Conservation (phyloP, 1,140 invertebrate species). For the Aleiodes sp. region DNA sequence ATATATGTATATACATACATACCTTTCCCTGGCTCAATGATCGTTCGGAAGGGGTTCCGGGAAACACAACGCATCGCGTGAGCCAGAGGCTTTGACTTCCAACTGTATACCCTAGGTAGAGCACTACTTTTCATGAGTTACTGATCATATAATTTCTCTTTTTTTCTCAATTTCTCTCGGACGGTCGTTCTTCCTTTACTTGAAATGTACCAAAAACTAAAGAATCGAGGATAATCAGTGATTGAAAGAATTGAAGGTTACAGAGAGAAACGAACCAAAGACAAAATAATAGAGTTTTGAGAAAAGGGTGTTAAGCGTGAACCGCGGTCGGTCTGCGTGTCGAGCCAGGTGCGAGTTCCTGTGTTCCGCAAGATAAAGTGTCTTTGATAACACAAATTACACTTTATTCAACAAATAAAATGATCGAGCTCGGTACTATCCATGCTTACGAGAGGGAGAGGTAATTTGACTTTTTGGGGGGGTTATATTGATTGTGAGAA, state of each 20-base stretch:
- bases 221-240: neutral
- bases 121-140: constrained; percentile 9
- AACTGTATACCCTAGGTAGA: neutral
- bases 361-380: constrained; percentile 17
- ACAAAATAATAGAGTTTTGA: constrained; percentile 11
- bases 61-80: constrained; percentile 27
- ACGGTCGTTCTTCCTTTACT: constrained; percentile 21
- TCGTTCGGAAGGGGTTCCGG: constrained; percentile 22
- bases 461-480: neutral
- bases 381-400: constrained; percentile 13
- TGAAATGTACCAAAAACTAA: neutral
- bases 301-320: constrained; percentile 15
- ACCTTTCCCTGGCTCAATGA: constrained; percentile 5
- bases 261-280: neutral
- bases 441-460: neutral
- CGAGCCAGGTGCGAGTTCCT: neutral
- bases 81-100: constrained; percentile 6
- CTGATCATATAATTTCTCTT: constrained; percentile 21
- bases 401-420: constrained; percentile 21
- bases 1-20: no score
- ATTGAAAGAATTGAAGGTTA: constrained; percentile 1
- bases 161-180: no score
- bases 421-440: neutral
- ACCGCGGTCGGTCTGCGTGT: neutral
- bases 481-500: neutral